Percentiles rank a stretch among this genome's conserved stretches.
Conservation (phyloP, 2,113 vertebrate genomes). For the Tricholaema leucomelas region DNA sequence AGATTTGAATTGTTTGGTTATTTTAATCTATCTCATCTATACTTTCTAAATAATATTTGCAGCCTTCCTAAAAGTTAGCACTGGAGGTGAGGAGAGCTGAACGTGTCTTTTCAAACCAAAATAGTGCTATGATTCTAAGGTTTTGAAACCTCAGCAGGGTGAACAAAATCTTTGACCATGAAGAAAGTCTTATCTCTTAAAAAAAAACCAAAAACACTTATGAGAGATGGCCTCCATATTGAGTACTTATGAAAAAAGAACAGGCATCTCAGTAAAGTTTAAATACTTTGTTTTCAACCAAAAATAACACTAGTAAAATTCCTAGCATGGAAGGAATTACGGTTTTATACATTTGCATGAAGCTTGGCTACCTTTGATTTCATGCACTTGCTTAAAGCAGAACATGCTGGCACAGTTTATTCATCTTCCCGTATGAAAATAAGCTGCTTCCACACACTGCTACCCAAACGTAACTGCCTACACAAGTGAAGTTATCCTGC, state of each 20-base stretch:
- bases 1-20: rapidly evolving
- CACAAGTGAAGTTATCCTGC: not conserved
- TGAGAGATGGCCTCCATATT: not conserved
- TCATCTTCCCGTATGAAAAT: slow-evolving; percentile 25
- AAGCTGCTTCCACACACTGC: not conserved
- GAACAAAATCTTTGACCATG: not conserved
- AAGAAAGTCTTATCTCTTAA: not conserved
- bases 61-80: not conserved
- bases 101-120: too few species aligned
- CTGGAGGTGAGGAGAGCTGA: not conserved
- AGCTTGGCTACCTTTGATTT: slow-evolving; percentile 42
- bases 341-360: not conserved
- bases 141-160: not conserved
- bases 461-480: slow-evolving; percentile 26
- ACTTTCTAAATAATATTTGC: not conserved
- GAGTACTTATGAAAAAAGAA: not conserved
- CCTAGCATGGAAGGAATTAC: not conserved
- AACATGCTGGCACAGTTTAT: slow-evolving; percentile 22
- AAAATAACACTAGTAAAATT: not conserved
- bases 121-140: not conserved
- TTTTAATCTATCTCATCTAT: not conserved
- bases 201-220: not conserved
- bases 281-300: not conserved
- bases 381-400: slow-evolving; percentile 2
- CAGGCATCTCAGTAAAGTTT: not conserved